These are phyloP conservation scores for Aphelenchoides besseyi DNA, from an alignment of 1,140 invertebrate genomes.

Conservation along the genomic window DNA sequence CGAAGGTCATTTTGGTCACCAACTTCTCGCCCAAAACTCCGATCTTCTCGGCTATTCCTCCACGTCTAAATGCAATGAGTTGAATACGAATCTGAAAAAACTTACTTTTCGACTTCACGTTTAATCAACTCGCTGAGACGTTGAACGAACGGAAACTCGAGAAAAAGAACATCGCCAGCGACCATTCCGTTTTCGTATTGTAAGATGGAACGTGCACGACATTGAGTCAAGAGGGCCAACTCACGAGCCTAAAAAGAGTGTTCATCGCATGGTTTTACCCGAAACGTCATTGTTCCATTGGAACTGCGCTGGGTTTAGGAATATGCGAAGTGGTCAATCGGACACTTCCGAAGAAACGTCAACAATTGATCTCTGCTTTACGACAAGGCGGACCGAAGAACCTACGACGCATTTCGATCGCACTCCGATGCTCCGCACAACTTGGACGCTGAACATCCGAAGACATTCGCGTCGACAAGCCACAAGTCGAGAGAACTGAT, in stretches of 20 bases:
- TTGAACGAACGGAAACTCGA: neutral
- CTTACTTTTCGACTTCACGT: neutral
- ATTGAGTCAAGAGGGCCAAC: neutral
- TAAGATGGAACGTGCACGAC: neutral
- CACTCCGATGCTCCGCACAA: neutral
- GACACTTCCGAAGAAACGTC: neutral
- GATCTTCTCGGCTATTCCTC: no score
- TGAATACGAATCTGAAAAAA: neutral
- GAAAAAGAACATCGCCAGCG: neutral
- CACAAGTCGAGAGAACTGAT: neutral
- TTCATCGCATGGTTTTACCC: constrained; percentile 3
- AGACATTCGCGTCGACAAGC: neutral
- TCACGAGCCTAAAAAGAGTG: neutral
- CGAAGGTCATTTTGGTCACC: neutral
- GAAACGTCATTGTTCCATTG: neutral
- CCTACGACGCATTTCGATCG: neutral
- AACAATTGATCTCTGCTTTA: neutral
- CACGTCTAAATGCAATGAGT: no score
- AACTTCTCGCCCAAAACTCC: neutral
- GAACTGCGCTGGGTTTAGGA: neutral
- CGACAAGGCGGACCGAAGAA: constrained; percentile 2
- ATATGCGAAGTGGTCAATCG: neutral
- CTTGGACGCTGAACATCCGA: neutral
- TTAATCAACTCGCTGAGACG: neutral
- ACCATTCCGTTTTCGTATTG: neutral